These are phyloP conservation scores for Diprion similis DNA, from an alignment of 1,140 invertebrate genomes.

Conservation along the genomic window DNA sequence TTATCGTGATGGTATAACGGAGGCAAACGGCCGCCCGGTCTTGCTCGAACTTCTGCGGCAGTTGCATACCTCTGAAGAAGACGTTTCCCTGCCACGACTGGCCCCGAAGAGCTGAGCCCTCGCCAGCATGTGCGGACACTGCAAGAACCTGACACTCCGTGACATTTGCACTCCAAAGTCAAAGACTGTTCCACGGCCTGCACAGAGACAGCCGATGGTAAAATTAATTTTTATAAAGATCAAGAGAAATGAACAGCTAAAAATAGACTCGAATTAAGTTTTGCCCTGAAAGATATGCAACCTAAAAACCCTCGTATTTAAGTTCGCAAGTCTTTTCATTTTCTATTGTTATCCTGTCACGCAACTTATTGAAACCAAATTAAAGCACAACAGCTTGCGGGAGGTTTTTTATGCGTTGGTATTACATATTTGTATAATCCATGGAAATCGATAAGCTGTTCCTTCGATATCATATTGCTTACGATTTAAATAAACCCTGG, in stretches of 20 bases:
- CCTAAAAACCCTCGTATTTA: too few relatives aligned
- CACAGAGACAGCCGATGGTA: conserved; percentile 15
- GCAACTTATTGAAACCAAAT: too few relatives aligned
- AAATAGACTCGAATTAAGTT: background rate
- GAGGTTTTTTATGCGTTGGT: too few relatives aligned
- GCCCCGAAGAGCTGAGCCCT: conserved; percentile 60
- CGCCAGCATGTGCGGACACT: conserved; percentile 73
- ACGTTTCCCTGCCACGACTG: conserved; percentile 55
- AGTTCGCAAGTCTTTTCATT: too few relatives aligned
- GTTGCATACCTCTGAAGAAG: conserved; percentile 57
- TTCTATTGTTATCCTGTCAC: too few relatives aligned
- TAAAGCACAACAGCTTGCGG: too few relatives aligned
- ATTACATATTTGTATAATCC: too few relatives aligned
- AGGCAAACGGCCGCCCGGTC: conserved; percentile 52
- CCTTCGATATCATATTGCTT: too few relatives aligned
- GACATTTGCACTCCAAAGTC: conserved; percentile 71
- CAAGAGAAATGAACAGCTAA: conserved; percentile 11
- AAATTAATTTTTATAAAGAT: background rate
- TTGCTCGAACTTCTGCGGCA: conserved; percentile 56
- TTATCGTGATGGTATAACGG: conserved; percentile 62
- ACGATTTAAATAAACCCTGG: too few relatives aligned
- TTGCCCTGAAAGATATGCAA: background rate
- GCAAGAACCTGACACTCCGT: conserved; percentile 73
- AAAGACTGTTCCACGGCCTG: conserved; percentile 65
- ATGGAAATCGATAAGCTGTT: too few relatives aligned